Percentiles rank a stretch among this genome's conserved stretches.
Conservation (phyloP, 2,113 vertebrate species). For the Oncorhynchus mykiss region DNA sequence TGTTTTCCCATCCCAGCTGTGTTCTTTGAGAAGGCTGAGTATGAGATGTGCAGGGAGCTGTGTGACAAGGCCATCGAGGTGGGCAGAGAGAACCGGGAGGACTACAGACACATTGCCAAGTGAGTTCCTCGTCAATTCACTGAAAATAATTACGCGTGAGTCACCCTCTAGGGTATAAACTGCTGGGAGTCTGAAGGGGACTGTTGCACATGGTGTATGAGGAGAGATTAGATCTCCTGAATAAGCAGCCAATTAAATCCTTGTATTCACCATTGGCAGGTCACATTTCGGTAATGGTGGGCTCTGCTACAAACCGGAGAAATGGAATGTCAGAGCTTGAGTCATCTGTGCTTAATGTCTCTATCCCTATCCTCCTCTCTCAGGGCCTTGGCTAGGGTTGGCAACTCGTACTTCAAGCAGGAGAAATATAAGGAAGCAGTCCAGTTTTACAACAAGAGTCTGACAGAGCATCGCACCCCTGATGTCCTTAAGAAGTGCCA, state of each 20-base stretch:
- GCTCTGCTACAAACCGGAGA: not conserved
- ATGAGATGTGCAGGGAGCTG: slow-evolving; percentile 82
- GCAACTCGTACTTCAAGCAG: slow-evolving; percentile 90
- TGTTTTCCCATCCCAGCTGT: slow-evolving; percentile 74
- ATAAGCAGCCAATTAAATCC: not conserved
- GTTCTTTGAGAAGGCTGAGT: slow-evolving; percentile 85
- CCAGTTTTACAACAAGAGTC: slow-evolving; percentile 91
- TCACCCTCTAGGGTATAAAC: not conserved
- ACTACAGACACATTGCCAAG: slow-evolving; percentile 93
- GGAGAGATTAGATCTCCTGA: not conserved
- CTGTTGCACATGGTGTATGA: not conserved
- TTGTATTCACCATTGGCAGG: not conserved
- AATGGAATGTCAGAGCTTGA: not conserved
- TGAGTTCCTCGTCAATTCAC: slow-evolving; percentile 55
- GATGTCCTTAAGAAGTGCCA: slow-evolving; percentile 94
- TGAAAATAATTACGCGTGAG: not conserved
- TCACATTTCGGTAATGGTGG: not conserved
- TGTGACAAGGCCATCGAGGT: slow-evolving; percentile 91
- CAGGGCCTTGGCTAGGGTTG: slow-evolving; percentile 90
- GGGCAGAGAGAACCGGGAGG: slow-evolving; percentile 91
- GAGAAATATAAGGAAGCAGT: slow-evolving; percentile 87
- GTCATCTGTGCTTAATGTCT: slow-evolving; percentile 1
- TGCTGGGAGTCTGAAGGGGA: not conserved
- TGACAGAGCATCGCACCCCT: slow-evolving; percentile 89
- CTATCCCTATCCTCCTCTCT: not conserved